phyloP scores from a whole-genome alignment of 2,113 vertebrate genomes.

The Callospermophilus lateralis region DNA sequence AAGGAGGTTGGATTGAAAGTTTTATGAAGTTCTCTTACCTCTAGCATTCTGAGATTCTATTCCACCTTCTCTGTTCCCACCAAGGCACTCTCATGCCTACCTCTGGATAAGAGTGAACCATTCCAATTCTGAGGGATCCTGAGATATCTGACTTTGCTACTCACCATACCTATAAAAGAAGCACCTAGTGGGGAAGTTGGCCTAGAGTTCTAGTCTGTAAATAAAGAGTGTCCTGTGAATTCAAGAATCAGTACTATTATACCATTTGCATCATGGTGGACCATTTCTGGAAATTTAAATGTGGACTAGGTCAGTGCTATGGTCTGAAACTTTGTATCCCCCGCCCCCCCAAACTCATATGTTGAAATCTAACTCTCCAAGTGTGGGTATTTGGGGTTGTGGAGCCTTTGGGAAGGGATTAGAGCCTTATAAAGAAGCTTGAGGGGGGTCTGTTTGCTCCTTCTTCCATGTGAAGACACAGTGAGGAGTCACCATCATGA shows the following conservation, averaged over 20 bases:
- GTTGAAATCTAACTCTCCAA: background rate
- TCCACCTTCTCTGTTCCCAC: background rate
- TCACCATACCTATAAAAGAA: background rate
- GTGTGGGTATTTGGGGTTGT: background rate
- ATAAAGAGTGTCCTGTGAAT: background rate
- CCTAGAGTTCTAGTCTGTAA: background rate
- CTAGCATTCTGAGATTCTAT: background rate
- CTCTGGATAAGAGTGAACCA: background rate
- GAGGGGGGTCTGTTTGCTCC: background rate
- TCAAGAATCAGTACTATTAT: background rate
- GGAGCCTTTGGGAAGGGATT: background rate
- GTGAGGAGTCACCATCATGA: background rate
- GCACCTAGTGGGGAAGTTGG: background rate
- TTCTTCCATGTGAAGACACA: background rate
- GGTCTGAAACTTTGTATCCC: background rate
- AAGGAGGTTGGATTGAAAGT: background rate
- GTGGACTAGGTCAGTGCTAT: background rate
- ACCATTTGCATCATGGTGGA: background rate
- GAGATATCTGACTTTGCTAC: background rate
- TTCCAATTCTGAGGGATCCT: background rate
- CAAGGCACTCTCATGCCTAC: background rate
- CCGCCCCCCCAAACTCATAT: background rate
- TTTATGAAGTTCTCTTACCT: background rate
- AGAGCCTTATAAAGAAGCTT: background rate
- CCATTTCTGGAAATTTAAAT: background rate